phyloP scores from a whole-genome alignment of 2,113 vertebrate genomes.

The Danionella cerebrum region DNA sequence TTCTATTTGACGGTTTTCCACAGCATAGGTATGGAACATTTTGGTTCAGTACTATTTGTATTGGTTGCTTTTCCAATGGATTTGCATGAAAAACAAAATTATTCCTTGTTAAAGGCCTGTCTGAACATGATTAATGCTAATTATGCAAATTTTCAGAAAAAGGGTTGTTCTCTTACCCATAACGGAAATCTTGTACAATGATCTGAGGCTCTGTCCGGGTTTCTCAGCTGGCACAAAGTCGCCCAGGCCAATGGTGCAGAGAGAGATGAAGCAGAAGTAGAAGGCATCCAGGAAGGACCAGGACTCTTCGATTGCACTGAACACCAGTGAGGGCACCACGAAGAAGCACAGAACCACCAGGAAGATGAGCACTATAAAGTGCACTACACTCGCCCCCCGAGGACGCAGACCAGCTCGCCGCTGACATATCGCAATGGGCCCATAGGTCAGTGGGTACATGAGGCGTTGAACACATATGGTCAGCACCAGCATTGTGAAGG shows the following conservation, averaged over 20 bases:
- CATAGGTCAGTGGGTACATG: constrained; percentile 61
- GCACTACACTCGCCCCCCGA: constrained; percentile 53
- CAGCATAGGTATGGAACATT: no score
- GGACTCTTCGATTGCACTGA: constrained; percentile 63
- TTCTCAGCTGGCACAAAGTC: constrained; percentile 76
- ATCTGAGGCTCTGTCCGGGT: constrained; percentile 56
- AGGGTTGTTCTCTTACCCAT: constrained; percentile 79
- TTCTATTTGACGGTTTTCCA: no score
- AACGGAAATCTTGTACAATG: constrained; percentile 76
- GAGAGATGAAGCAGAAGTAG: constrained; percentile 88
- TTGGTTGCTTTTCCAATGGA: no score
- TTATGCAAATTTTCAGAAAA: no score
- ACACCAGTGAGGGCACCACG: constrained; percentile 66
- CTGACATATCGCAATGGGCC: constrained; percentile 59
- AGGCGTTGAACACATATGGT: constrained; percentile 77
- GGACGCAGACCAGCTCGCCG: constrained; percentile 52
- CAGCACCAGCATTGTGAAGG: constrained; percentile 84
- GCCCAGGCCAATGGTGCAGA: constrained; percentile 84
- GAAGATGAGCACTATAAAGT: constrained; percentile 62
- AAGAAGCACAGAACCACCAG: constrained; percentile 65
- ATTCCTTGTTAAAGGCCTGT: no score
- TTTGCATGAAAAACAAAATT: no score
- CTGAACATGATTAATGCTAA: no score
- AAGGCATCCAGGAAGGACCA: constrained; percentile 83
- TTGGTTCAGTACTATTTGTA: no score